Evolutionary conservation across 2,888 invertebrate species (phyloP), one percentile per base, ranked within the genome.

Genomic region (Nomada hirtipes): DNA sequence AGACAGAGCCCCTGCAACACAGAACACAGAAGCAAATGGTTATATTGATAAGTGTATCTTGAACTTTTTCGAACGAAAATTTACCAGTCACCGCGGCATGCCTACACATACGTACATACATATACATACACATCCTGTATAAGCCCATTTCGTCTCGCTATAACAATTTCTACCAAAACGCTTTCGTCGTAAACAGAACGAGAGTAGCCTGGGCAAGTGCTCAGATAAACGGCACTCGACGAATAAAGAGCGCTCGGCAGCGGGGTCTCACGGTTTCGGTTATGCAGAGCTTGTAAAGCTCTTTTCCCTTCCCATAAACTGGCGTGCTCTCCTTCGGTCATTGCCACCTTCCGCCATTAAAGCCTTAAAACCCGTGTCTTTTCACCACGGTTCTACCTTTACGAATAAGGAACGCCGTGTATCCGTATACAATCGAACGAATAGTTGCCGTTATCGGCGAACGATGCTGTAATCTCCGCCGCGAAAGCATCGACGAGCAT

Each of bases 391-490:
- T 55, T 20, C 13, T 13, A 11, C 26, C 53, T 44, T 15, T 13
- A 55, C 36, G 36, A 13, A n/a, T n/a, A 23, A 73, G 42, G 23
- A 42, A 10, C n/a, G 13, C n/a, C 61, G n/a, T 44, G 59, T 55
- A 64, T 61, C 68, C 76, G 63, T 75, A 82, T 82, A 73, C 86
- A 83, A 87, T 87, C 75, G 70, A 52, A 60, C 64, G 60, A 52
- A 60, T 57, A 80, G 84, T 80, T 69, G 74, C 52, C 50, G 65
- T 82, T 88, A 88, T 86, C 81, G 83, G 77, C 79, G 74, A 87
- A 87, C 85, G 79, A 85, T 73, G 76, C 64, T 72, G 68, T 78
- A 74, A 87, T 87, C 79, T 81, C 60, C 53, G 29, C 47, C 71
- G 29, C 70, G 26, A 74, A 79, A 86, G 59, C 63, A 86, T 84